Evolutionary conservation across 2,888 invertebrate genomes (phyloP).

Genomic region (Oscheius onirici): DNA sequence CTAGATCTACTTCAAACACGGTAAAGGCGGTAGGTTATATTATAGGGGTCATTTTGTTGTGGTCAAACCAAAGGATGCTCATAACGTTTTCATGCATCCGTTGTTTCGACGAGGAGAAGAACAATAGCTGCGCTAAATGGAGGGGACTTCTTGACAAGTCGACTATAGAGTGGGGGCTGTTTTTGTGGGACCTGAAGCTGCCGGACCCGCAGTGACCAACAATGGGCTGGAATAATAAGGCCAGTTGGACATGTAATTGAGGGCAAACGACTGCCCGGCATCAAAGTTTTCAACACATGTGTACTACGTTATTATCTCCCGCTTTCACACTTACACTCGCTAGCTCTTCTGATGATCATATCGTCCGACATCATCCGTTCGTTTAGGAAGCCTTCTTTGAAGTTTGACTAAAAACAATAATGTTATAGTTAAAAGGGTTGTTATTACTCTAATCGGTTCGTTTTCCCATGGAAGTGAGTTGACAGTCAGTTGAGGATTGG

Average conservation of each 20-base stretch:
- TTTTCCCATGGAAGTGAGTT: conserved; percentile 24
- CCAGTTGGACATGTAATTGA: conserved; percentile 18
- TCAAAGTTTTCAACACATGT: neutral
- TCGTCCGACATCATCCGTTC: conserved; percentile 27
- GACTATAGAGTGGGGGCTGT: conserved; percentile 8
- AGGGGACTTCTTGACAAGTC: neutral
- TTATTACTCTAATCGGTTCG: neutral
- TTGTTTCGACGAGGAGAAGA: conserved; percentile 10
- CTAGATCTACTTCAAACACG: neutral
- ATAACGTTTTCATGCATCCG: conserved; percentile 8
- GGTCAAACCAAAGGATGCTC: conserved; percentile 2
- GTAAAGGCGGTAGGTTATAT: neutral
- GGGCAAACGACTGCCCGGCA: neutral
- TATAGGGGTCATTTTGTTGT: conserved; percentile 3
- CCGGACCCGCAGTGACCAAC: conserved; percentile 8
- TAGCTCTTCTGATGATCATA: conserved; percentile 7
- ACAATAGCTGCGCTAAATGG: neutral
- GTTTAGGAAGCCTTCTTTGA: neutral
- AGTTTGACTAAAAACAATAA: neutral
- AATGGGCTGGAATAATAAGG: conserved; percentile 19
- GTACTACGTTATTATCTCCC: neutral
- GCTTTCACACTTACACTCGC: neutral
- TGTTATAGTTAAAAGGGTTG: too few relatives aligned
- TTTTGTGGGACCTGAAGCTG: conserved; percentile 9
- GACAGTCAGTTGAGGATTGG: conserved; percentile 16